A percentile compares a stretch with the other conserved stretches of the same genome.
phyloP scores from a whole-genome alignment of 2,888 invertebrate species.

The Melieria picta region DNA sequence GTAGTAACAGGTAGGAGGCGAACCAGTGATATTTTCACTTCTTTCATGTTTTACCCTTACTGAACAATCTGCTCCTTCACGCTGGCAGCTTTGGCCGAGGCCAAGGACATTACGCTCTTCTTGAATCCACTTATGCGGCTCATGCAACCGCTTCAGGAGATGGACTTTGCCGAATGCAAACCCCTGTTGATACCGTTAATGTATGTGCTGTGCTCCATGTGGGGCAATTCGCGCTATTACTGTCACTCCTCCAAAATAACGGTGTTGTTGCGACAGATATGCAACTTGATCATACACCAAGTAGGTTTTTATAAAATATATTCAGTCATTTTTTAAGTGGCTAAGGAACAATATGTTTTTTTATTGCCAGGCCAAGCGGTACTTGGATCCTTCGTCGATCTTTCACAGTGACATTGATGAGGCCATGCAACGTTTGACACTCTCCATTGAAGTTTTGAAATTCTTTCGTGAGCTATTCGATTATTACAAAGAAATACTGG shows the following conservation, averaged over 20 bases:
- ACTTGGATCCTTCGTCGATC: constrained; percentile 88
- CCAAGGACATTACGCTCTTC: constrained; percentile 88
- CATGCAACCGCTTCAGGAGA: constrained; percentile 82
- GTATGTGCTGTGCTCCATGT: constrained; percentile 88
- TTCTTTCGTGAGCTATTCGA: constrained; percentile 75
- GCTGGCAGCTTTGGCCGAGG: constrained; percentile 82
- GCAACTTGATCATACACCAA: constrained; percentile 89
- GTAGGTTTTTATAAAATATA: constrained; percentile 65
- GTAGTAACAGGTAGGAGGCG: constrained; percentile 77
- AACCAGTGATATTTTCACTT: not conserved
- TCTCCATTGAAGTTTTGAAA: constrained; percentile 74
- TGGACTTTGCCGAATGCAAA: constrained; percentile 85
- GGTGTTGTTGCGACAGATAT: constrained; percentile 87
- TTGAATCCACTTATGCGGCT: constrained; percentile 84
- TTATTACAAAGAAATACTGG: constrained; percentile 76
- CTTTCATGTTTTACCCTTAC: not conserved
- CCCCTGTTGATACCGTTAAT: constrained; percentile 80
- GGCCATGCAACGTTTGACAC: constrained; percentile 82
- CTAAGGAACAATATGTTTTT: not conserved
- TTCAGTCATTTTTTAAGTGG: not conserved
- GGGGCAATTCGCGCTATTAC: constrained; percentile 91
- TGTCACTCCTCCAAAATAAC: constrained; percentile 90
- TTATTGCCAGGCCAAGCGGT: constrained; percentile 78
- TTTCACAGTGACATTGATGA: constrained; percentile 97
- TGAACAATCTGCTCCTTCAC: not conserved